A percentile compares a stretch with the other conserved stretches of the same genome.
Evolutionary conservation across 1,140 invertebrate species (phyloP).

Genomic region (Tetramorium alpestre): DNA sequence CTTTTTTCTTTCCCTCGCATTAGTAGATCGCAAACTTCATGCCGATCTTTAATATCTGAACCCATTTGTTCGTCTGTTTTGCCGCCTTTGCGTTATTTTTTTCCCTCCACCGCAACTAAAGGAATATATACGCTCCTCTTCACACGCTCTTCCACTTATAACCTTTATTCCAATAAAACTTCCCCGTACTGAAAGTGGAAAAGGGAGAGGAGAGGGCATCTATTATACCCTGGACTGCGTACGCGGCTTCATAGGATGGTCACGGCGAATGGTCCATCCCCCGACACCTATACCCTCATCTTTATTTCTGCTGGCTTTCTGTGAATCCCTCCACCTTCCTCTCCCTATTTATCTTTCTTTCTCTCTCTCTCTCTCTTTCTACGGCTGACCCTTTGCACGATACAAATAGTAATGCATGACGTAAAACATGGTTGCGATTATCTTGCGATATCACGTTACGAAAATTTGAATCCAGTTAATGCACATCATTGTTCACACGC

Average conservation of each 20-base stretch:
- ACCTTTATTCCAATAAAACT: slow-evolving; percentile 72
- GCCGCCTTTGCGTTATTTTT: slow-evolving; percentile 64
- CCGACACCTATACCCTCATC: slow-evolving; percentile 79
- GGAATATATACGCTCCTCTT: slow-evolving; percentile 53
- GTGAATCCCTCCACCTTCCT: slow-evolving; percentile 54
- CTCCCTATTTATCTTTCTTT: slow-evolving; percentile 1
- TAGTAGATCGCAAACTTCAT: slow-evolving; percentile 16
- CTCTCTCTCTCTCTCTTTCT: slow-evolving; percentile 20
- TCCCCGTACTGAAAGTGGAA: slow-evolving; percentile 53
- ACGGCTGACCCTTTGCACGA: background rate
- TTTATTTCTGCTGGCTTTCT: slow-evolving; percentile 75
- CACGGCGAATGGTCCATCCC: slow-evolving; percentile 77
- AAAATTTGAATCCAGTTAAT: slow-evolving; percentile 44
- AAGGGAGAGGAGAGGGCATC: slow-evolving; percentile 47
- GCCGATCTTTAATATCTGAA: slow-evolving; percentile 74
- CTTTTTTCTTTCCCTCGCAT: slow-evolving; percentile 38
- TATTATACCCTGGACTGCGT: slow-evolving; percentile 72
- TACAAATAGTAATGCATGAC: slow-evolving; percentile 43
- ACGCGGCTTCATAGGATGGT: slow-evolving; percentile 78
- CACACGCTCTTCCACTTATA: slow-evolving; percentile 78
- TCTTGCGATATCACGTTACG: slow-evolving; percentile 16
- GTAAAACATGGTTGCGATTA: slow-evolving; percentile 62
- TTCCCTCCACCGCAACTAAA: slow-evolving; percentile 24
- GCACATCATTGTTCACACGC: slow-evolving; percentile 24
- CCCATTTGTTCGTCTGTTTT: slow-evolving; percentile 62